Base-by-base conservation (phyloP, 2,113 vertebrate species). In the Anser cygnoides region DNA sequence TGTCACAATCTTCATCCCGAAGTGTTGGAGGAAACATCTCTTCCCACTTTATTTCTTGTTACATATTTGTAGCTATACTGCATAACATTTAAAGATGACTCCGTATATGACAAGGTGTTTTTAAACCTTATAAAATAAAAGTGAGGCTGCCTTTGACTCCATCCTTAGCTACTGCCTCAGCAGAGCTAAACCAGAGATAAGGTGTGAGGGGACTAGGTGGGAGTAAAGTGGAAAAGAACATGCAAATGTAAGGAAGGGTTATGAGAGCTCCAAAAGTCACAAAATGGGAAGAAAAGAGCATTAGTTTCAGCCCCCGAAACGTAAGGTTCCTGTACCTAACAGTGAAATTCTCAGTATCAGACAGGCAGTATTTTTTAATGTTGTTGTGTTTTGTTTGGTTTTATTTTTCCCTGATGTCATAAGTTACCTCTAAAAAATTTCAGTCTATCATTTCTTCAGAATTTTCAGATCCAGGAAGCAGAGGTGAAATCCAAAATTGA, bases 111-210 rank as follows among this genome's bases (percentile, higher is more conserved):
- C 33, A 80, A 73, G 65, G 41, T 86, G 65, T 16, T 49, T 83
- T 49, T 80, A 86, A 92, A 66, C 44, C 49, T 68, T 87, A 65
- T 11, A 61, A 89, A 73, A 46, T 50, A 43, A 81, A 23, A 84
- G 11, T 67, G 73, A 39, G 88, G 65, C 28, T 96, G 68, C 52
- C 66, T 94, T 95, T 95, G 67, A 90, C 63, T 86, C 37, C 57
- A 77, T 85, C 50, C 55, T 90, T 49, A 87, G 65, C 73, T 91
- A 50, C 52, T 93, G 94, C 61, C 66, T 89, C 39, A 67, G 65
- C 46, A 88, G 61, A 92, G 13, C 61, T 81, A 50, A 86, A 52
- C 31, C 79, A 92, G 55, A 62, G 59, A 44, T 46, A 44, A 83
- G 54, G 44, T 41, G 16, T 74, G 44, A 88, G 39, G 50, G 39